phyloP scores from a whole-genome alignment of 2,888 invertebrate species.

The Peribatodes rhomboidaria region DNA sequence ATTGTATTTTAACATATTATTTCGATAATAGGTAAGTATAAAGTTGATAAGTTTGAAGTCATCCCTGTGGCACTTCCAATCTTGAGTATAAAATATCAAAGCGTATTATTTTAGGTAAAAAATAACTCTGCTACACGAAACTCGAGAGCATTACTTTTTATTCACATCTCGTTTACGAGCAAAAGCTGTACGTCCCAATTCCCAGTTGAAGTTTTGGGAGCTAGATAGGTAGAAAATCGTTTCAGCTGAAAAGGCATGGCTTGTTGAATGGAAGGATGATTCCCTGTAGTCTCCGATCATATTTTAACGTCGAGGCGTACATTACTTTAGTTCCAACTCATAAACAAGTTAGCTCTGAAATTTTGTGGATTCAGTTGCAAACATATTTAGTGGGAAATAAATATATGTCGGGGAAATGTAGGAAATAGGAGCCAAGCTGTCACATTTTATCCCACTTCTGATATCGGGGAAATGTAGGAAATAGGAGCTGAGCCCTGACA shows the following conservation, averaged over 20 bases:
- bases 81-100: slow-evolving; percentile 7
- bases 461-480: no score
- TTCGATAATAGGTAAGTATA: background rate
- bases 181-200: slow-evolving; percentile 25
- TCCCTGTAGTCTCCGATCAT: background rate
- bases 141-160: slow-evolving; percentile 36
- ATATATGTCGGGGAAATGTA: no score
- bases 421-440: no score
- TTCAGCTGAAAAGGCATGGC: slow-evolving; percentile 7
- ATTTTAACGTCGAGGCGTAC: background rate
- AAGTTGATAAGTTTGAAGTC: slow-evolving; percentile 17
- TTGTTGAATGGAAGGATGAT: background rate
- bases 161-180: slow-evolving; percentile 28
- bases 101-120: slow-evolving; percentile 30
- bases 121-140: slow-evolving; percentile 31
- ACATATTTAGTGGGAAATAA: no score
- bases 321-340: no score
- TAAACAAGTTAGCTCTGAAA: no score
- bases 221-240: slow-evolving; percentile 24
- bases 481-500: no score
- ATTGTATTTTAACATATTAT: no score
- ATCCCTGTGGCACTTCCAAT: slow-evolving; percentile 5
- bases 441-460: no score
- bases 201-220: slow-evolving; percentile 23
- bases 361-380: no score